phyloP scores from a whole-genome alignment of 2,113 vertebrate genomes.

The Sebastes schlegelii region DNA sequence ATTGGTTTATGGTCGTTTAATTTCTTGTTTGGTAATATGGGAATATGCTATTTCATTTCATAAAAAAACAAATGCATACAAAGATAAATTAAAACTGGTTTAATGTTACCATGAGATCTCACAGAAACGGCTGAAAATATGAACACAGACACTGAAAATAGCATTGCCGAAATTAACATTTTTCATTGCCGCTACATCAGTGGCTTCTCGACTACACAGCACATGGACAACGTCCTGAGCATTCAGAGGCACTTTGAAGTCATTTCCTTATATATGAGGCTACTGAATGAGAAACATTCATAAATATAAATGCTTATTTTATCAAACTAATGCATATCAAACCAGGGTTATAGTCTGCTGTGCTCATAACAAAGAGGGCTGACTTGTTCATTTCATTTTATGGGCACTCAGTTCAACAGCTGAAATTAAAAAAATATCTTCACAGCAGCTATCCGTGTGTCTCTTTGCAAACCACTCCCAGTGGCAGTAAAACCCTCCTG shows the following conservation, averaged over 20 bases:
- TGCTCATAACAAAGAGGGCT: constrained; percentile 60
- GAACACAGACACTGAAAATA: constrained; percentile 53
- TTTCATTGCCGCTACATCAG: constrained; percentile 53
- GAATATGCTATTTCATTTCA: neutral
- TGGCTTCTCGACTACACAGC: constrained; percentile 16
- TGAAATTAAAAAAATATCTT: constrained; percentile 74
- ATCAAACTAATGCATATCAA: constrained; percentile 77
- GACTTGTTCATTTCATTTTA: constrained; percentile 70
- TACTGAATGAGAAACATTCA: constrained; percentile 59
- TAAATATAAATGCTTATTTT: constrained; percentile 78
- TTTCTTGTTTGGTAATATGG: neutral
- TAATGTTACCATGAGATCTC: constrained; percentile 39
- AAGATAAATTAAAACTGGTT: neutral
- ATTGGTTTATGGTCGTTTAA: neutral
- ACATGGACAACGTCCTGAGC: constrained; percentile 1
- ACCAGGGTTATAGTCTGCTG: constrained; percentile 38
- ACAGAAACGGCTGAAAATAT: constrained; percentile 41
- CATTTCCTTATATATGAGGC: constrained; percentile 52
- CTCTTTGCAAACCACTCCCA: constrained; percentile 58
- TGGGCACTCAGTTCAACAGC: constrained; percentile 61
- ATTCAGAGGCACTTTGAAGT: constrained; percentile 50
- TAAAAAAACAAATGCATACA: neutral
- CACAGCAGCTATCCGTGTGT: constrained; percentile 35
- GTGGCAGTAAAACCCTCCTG: constrained; percentile 51
- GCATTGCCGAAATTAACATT: constrained; percentile 44